Conservation (phyloP, 2,113 vertebrate species). For the Salvelinus namaycush region DNA sequence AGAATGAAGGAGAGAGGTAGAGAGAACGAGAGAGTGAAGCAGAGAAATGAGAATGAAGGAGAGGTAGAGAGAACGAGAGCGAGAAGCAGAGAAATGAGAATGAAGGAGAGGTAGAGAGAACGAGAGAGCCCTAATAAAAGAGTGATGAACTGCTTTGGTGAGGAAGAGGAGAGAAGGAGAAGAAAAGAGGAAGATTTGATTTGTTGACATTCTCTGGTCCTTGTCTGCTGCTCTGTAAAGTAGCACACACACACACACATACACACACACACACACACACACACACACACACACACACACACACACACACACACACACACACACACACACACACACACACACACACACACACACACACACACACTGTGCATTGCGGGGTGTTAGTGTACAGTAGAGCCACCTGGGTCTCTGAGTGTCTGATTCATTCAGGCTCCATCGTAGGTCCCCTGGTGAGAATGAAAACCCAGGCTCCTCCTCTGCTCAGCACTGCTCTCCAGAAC, state of each 20-base stretch:
- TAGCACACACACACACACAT: constrained; percentile 36
- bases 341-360: constrained; percentile 24
- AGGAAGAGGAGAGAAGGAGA: constrained; percentile 2
- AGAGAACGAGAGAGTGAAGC: background rate
- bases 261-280: constrained; percentile 3
- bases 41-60: background rate
- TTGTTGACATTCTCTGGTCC: constrained; percentile 43
- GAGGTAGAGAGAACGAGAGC: background rate
- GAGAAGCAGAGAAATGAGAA: too few species aligned
- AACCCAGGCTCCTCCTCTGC: constrained; percentile 62
- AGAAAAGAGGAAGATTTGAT: constrained; percentile 42
- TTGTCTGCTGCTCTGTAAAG: constrained; percentile 61
- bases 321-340: constrained; percentile 11
- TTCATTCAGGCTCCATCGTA: constrained; percentile 64
- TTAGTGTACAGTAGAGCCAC: constrained; percentile 64
- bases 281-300: constrained; percentile 23
- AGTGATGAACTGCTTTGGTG: background rate
- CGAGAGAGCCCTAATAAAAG: background rate
- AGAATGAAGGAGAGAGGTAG: background rate
- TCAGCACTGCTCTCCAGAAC: constrained; percentile 69
- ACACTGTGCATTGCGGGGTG: constrained; percentile 41
- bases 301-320: constrained; percentile 6
- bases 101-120: constrained; percentile 13
- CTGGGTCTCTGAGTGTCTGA: constrained; percentile 61
- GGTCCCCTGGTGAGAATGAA: constrained; percentile 68